These are phyloP conservation scores for Mionectes olivaceus DNA, from an alignment of 2,797 vertebrate species.

Conservation along the genomic window DNA sequence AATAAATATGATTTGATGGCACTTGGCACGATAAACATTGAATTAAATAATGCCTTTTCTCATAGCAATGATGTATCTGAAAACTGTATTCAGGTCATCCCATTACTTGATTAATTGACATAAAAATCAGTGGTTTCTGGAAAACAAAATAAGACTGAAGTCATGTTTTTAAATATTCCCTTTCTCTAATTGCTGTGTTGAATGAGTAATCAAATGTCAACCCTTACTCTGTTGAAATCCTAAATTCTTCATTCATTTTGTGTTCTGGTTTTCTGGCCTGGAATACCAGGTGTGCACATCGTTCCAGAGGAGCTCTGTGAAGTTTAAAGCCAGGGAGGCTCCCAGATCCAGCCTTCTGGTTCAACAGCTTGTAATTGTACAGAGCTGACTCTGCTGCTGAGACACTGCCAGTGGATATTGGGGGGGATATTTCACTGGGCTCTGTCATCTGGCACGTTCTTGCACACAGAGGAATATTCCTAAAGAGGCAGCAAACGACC, in stretches of 20 bases:
- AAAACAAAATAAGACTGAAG: neutral
- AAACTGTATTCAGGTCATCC: neutral
- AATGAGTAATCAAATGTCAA: constrained; percentile 7
- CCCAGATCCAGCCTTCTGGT: neutral
- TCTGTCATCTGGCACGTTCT: neutral
- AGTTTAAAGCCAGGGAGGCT: neutral
- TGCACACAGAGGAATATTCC: neutral
- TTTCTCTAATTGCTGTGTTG: neutral
- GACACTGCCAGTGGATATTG: neutral
- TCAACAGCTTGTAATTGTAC: neutral
- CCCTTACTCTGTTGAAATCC: neutral
- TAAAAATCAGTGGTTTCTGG: neutral
- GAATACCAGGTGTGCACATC: neutral
- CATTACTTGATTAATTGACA: neutral
- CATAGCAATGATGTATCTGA: neutral
- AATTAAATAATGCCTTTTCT: neutral
- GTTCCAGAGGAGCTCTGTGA: neutral
- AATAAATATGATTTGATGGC: neutral
- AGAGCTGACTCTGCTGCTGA: neutral
- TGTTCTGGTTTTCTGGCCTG: neutral
- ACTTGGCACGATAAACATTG: neutral
- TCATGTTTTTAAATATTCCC: neutral
- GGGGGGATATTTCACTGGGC: neutral
- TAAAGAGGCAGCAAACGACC: neutral
- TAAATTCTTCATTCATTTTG: neutral